Conservation (phyloP, 2,113 vertebrate genomes). For the Oenanthe oenanthe region DNA sequence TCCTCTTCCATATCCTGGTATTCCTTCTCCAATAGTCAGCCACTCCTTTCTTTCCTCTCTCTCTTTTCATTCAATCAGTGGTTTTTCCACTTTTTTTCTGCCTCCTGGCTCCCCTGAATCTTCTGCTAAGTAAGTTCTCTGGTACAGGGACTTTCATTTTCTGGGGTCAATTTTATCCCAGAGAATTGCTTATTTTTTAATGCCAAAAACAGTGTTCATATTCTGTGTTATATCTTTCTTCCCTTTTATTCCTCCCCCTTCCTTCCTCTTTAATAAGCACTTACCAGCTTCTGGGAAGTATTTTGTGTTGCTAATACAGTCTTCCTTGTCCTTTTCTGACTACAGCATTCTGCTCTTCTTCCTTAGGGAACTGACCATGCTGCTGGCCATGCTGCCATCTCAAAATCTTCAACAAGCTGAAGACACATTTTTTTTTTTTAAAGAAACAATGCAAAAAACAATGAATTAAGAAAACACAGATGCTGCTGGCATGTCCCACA, state of each 20-base stretch:
- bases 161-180: neutral
- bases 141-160: neutral
- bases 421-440: neutral
- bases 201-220: neutral
- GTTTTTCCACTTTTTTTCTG: neutral
- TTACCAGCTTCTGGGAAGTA: neutral
- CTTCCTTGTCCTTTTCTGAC: neutral
- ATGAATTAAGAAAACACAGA: neutral
- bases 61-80: neutral
- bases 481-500: neutral
- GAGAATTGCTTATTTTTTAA: fast-evolving
- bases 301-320: neutral
- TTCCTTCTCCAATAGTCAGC: neutral
- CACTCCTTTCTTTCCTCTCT: neutral
- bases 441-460: neutral
- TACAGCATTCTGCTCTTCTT: neutral
- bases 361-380: neutral
- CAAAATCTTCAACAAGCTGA: neutral
- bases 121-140: neutral
- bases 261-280: neutral
- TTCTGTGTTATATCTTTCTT: neutral
- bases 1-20: neutral
- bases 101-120: neutral
- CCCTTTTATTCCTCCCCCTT: neutral
- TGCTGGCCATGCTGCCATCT: neutral